phyloP scores from a whole-genome alignment of 2,113 vertebrate species.

The Clinocottus analis region DNA sequence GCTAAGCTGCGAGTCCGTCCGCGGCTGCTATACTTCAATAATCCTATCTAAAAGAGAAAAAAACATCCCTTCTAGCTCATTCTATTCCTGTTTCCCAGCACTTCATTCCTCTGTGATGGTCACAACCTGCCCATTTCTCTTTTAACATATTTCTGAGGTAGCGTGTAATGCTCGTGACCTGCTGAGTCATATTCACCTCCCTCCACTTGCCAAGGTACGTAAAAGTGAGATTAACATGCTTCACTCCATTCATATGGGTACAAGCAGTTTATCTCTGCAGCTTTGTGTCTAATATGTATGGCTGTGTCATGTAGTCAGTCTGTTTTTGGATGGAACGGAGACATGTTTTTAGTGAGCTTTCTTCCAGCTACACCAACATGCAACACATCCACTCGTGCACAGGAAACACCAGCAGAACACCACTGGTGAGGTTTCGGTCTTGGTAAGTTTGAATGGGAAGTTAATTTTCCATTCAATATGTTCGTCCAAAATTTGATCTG shows the following conservation, averaged over 20 bases:
- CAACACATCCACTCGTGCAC: background rate
- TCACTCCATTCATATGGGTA: background rate
- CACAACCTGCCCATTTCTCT: slow-evolving; percentile 44
- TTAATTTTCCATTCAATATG: background rate
- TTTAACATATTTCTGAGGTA: slow-evolving; percentile 27
- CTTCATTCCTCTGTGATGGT: slow-evolving; percentile 14
- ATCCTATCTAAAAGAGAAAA: slow-evolving; percentile 34
- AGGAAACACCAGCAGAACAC: background rate
- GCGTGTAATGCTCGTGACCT: slow-evolving; percentile 16
- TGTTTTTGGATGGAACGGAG: no score
- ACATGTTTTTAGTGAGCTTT: no score
- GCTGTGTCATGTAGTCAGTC: background rate
- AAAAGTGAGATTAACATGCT: slow-evolving; percentile 6
- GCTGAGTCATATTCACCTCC: slow-evolving; percentile 8
- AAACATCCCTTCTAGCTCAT: slow-evolving; percentile 31
- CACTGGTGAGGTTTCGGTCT: background rate
- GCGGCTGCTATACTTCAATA: slow-evolving; percentile 41
- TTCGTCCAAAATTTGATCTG: background rate
- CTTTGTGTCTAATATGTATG: background rate
- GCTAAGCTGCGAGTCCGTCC: slow-evolving; percentile 41
- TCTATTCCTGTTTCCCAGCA: slow-evolving; percentile 13
- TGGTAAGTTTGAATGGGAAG: background rate
- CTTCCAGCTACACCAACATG: background rate
- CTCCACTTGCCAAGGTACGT: background rate
- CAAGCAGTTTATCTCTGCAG: background rate